Conservation (phyloP, 2,888 invertebrate species). For the Sepioteuthis lessoniana region DNA sequence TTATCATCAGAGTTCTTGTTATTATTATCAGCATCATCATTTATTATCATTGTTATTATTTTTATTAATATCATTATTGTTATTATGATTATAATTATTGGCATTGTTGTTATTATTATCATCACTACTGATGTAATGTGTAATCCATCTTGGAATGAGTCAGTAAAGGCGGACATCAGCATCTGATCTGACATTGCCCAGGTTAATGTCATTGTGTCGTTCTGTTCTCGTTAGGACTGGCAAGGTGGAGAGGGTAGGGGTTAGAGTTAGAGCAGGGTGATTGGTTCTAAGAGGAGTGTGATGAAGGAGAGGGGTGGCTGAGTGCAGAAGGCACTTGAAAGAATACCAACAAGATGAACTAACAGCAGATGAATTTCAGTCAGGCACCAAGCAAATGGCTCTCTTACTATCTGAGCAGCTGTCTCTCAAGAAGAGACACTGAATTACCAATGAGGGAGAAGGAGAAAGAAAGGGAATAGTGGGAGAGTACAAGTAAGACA, state of each 20-base stretch:
- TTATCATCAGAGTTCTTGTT: no score
- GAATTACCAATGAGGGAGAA: neutral
- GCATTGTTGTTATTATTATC: neutral
- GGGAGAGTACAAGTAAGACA: neutral
- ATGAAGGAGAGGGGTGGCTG: neutral
- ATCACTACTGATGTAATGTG: neutral
- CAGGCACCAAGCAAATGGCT: slow-evolving; percentile 12
- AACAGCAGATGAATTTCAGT: neutral
- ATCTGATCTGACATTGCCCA: neutral
- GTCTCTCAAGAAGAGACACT: neutral
- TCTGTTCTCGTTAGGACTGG: neutral
- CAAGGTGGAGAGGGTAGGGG: neutral
- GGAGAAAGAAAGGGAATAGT: neutral
- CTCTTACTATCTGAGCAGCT: slow-evolving; percentile 16
- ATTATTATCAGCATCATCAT: no score
- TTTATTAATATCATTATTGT: no score
- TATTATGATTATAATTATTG: neutral
- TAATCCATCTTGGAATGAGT: slow-evolving; percentile 6
- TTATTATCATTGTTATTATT: no score
- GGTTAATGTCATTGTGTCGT: slow-evolving; percentile 20
- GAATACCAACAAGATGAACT: slow-evolving; percentile 33
- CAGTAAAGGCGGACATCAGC: neutral
- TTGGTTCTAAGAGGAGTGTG: neutral
- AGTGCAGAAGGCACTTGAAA: neutral
- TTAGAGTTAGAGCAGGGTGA: neutral